Percentiles rank a stretch among this genome's conserved stretches.
These are phyloP conservation scores for Myzus persicae DNA, from an alignment of 1,140 invertebrate species.

Conservation along the genomic window DNA sequence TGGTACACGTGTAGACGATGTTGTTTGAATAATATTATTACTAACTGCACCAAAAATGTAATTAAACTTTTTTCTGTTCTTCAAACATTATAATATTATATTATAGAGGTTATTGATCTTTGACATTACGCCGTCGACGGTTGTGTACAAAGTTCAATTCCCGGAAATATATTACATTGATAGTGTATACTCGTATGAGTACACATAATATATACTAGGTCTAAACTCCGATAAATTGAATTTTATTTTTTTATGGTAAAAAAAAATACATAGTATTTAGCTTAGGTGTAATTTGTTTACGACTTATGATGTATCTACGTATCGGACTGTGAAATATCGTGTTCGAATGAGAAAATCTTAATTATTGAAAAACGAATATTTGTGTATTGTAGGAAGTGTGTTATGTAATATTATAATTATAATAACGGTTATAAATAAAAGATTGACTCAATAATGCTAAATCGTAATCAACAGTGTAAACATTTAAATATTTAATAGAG, in stretches of 20 bases:
- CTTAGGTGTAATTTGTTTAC: no score
- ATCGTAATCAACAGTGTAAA: no score
- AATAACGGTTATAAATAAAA: no score
- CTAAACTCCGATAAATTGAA: not conserved
- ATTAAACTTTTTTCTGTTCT: not conserved
- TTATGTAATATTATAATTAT: not conserved
- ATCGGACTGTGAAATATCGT: not conserved
- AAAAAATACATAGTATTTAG: not conserved
- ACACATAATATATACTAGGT: not conserved
- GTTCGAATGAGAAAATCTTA: not conserved
- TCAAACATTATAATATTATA: not conserved
- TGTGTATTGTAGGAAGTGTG: not conserved
- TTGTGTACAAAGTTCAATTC: not conserved
- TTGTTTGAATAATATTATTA: not conserved
- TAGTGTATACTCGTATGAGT: not conserved
- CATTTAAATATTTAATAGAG: no score
- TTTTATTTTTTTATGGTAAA: not conserved
- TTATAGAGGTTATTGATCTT: not conserved
- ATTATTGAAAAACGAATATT: not conserved
- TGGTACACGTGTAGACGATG: not conserved
- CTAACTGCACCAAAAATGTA: not conserved
- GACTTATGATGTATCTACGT: not conserved
- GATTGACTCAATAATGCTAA: no score
- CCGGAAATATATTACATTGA: not conserved
- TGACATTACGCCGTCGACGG: not conserved